Evolutionary conservation across 2,797 vertebrate species (phyloP).

Genomic region (Chanos chanos): DNA sequence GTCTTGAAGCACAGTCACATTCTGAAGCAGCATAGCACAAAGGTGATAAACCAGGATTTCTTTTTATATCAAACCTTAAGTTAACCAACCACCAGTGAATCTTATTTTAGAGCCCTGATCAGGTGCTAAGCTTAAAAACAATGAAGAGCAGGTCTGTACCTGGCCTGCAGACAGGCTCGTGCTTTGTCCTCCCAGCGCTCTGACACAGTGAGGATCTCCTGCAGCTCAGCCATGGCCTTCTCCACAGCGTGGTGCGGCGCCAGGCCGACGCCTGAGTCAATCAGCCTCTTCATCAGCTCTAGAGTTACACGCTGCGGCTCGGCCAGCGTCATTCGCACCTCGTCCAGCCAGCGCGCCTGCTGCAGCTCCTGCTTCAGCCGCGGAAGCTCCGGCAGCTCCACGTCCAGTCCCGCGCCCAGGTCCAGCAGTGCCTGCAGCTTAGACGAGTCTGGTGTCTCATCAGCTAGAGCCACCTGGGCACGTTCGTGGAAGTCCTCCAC

Average conservation of each 20-base stretch:
- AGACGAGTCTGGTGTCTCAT: slow-evolving; percentile 89
- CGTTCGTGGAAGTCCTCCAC: slow-evolving; percentile 97
- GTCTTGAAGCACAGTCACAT: no score
- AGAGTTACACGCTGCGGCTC: slow-evolving; percentile 92
- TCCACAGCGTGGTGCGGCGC: slow-evolving; percentile 96
- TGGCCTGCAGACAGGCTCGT: slow-evolving; percentile 89
- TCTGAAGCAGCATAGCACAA: no score
- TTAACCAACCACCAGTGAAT: no score
- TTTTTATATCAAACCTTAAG: no score
- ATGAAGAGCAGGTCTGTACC: slow-evolving; percentile 73
- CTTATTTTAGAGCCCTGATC: no score
- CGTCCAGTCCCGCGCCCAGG: slow-evolving; percentile 89
- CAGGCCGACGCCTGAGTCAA: slow-evolving; percentile 93
- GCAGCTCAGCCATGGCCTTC: slow-evolving; percentile 97
- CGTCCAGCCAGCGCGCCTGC: slow-evolving; percentile 96
- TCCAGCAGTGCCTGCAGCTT: slow-evolving; percentile 92
- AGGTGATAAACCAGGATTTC: no score
- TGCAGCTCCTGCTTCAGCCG: slow-evolving; percentile 92
- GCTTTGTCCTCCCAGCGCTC: slow-evolving; percentile 99
- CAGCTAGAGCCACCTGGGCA: slow-evolving; percentile 88
- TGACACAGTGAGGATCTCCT: slow-evolving; percentile 94
- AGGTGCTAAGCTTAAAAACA: no score
- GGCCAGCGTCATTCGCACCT: slow-evolving; percentile 87
- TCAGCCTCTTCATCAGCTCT: slow-evolving; percentile 96
- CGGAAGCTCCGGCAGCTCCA: slow-evolving; percentile 92